These are phyloP conservation scores for Brachylomia viminalis DNA, from an alignment of 2,888 invertebrate species.

Conservation along the genomic window DNA sequence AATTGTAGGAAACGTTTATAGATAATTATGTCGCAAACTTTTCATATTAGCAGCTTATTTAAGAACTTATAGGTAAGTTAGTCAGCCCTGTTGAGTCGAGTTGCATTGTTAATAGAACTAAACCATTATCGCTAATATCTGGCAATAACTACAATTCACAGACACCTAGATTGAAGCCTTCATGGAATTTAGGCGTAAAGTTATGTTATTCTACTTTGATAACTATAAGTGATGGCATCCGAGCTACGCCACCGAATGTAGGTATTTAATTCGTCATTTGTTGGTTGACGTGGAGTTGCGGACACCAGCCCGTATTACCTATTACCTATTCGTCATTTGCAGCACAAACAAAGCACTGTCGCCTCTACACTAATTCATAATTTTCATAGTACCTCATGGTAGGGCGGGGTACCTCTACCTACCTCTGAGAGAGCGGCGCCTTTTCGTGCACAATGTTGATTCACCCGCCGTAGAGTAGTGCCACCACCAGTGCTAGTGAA, in stretches of 20 bases:
- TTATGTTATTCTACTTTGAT: background rate
- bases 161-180: too few relatives aligned
- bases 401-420: slow-evolving; percentile 52
- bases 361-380: slow-evolving; percentile 7
- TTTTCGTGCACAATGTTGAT: slow-evolving; percentile 45
- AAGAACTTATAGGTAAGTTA: too few relatives aligned
- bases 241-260: background rate
- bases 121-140: too few relatives aligned
- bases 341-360: slow-evolving; percentile 11
- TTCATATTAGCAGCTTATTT: too few relatives aligned
- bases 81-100: too few relatives aligned
- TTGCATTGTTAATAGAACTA: too few relatives aligned
- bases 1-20: too few relatives aligned
- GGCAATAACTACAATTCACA: too few relatives aligned
- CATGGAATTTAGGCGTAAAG: too few relatives aligned
- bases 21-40: too few relatives aligned
- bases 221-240: background rate
- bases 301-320: too few relatives aligned
- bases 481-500: slow-evolving; percentile 49
- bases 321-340: background rate
- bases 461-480: slow-evolving; percentile 51
- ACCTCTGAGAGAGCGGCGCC: slow-evolving; percentile 30
- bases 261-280: background rate
- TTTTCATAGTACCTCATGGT: slow-evolving; percentile 24
- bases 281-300: too few relatives aligned